Percentiles rank a stretch among this genome's conserved stretches.
Conservation (phyloP, 2,797 vertebrate genomes). For the Microchirus variegatus region DNA sequence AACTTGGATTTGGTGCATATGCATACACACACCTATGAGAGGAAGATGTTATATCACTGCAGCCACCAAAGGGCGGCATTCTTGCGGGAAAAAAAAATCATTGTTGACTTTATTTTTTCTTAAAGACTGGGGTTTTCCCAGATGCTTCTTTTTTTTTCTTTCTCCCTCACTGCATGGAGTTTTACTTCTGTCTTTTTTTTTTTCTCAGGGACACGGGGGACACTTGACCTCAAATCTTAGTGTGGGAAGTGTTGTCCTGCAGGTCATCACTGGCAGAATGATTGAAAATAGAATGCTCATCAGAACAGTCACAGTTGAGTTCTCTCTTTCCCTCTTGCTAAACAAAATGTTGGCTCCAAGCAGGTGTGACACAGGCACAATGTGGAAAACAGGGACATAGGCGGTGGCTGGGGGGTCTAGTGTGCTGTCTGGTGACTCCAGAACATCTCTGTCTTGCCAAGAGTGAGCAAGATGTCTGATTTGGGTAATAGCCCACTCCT, state of each 20-base stretch:
- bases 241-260: slow-evolving; percentile 2
- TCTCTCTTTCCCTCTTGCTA: slow-evolving; percentile 7
- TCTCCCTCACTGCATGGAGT: not conserved
- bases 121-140: slow-evolving; percentile 57
- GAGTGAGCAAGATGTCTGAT: slow-evolving; percentile 70
- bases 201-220: slow-evolving; percentile 1
- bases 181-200: slow-evolving; percentile 2
- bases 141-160: slow-evolving; percentile 29
- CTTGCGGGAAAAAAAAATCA: slow-evolving; percentile 29
- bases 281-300: slow-evolving; percentile 8
- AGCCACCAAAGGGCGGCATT: slow-evolving; percentile 40
- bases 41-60: slow-evolving; percentile 31
- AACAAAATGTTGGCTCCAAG: slow-evolving; percentile 30
- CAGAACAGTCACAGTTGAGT: slow-evolving; percentile 18
- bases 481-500: slow-evolving; percentile 61
- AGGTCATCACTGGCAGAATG: slow-evolving; percentile 14
- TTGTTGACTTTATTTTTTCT: slow-evolving; percentile 59
- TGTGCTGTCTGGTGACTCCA: slow-evolving; percentile 34
- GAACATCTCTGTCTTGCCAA: slow-evolving; percentile 63
- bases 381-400: too few species aligned
- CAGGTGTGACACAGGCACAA: slow-evolving; percentile 40
- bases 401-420: slow-evolving; percentile 3
- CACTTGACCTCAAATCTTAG: slow-evolving; percentile 14
- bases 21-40: slow-evolving; percentile 20
- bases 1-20: slow-evolving; percentile 19